phyloP scores from a whole-genome alignment of 2,113 vertebrate genomes.

The Triplophysa tibetana region DNA sequence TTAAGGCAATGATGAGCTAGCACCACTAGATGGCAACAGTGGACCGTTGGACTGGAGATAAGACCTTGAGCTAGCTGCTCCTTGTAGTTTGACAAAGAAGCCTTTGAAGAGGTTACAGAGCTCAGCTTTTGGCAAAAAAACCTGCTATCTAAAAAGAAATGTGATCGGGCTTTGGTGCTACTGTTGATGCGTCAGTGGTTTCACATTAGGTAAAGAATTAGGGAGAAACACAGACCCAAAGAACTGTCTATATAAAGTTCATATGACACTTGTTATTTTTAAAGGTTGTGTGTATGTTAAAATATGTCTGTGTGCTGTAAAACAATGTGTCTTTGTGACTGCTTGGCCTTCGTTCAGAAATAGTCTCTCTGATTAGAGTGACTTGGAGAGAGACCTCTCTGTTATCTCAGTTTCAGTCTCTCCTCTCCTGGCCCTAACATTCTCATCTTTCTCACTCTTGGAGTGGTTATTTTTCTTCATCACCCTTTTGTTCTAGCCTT shows the following conservation, averaged over 20 bases:
- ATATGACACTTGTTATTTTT: background rate
- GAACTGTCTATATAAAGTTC: background rate
- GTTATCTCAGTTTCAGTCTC: conserved; percentile 34
- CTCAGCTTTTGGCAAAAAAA: conserved; percentile 44
- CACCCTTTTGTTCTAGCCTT: background rate
- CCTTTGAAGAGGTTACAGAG: conserved; percentile 53
- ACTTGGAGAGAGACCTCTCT: conserved; percentile 41
- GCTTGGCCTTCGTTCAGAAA: conserved; percentile 62
- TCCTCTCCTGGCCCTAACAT: conserved; percentile 23
- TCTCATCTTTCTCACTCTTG: background rate
- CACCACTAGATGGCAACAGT: conserved; percentile 53
- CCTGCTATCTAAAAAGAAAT: conserved; percentile 61
- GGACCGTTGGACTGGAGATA: conserved; percentile 3
- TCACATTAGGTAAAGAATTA: conserved; percentile 55
- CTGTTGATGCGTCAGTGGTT: conserved; percentile 65
- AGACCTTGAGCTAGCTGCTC: conserved; percentile 19
- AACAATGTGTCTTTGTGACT: conserved; percentile 75
- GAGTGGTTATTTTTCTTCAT: conserved; percentile 18
- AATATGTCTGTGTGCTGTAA: conserved; percentile 56
- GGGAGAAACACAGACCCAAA: background rate
- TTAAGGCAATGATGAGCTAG: background rate
- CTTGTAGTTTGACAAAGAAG: conserved; percentile 48
- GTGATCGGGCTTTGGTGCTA: conserved; percentile 63
- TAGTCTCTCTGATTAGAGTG: conserved; percentile 59
- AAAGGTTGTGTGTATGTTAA: conserved; percentile 34